A percentile compares a stretch with the other conserved stretches of the same genome.
Conservation (phyloP, 2,797 vertebrate species). For the Synaphobranchus kaupii region DNA sequence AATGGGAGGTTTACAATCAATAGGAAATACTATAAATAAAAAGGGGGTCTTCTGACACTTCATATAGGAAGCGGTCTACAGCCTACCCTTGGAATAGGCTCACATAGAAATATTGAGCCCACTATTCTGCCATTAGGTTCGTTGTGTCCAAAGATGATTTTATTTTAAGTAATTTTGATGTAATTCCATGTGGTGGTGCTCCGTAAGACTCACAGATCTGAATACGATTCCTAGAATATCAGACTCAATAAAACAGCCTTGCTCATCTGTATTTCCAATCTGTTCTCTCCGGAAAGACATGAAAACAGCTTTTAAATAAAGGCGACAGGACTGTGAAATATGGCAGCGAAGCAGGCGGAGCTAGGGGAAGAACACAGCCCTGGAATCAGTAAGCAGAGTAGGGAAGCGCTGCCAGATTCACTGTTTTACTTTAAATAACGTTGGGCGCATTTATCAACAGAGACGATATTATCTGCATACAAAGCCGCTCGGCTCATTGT, state of each 20-base stretch:
- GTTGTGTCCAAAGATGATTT: not conserved
- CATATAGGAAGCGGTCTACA: not conserved
- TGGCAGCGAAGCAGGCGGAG: conserved; percentile 11
- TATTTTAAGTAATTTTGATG: not conserved
- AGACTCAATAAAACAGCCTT: not conserved
- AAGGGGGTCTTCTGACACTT: conserved; percentile 9
- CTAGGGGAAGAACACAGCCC: not conserved
- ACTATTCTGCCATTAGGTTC: not conserved
- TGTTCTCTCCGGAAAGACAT: not conserved
- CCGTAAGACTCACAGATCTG: conserved; percentile 14
- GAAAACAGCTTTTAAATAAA: conserved; percentile 23
- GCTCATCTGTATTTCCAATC: conserved; percentile 10
- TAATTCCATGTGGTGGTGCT: not conserved
- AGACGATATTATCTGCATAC: conserved; percentile 22
- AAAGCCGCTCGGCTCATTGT: conserved; percentile 4
- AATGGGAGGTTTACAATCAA: conserved; percentile 15
- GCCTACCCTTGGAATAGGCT: not conserved
- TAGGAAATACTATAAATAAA: conserved; percentile 18
- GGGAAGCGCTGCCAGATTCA: not conserved
- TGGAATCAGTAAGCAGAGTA: not conserved
- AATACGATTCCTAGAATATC: not conserved
- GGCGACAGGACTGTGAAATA: not conserved
- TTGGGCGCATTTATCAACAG: conserved; percentile 12
- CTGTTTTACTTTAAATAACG: conserved; percentile 16
- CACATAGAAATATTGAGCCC: not conserved